Evolutionary conservation across 2,888 invertebrate genomes (phyloP).

Genomic region (Erebia palarica): DNA sequence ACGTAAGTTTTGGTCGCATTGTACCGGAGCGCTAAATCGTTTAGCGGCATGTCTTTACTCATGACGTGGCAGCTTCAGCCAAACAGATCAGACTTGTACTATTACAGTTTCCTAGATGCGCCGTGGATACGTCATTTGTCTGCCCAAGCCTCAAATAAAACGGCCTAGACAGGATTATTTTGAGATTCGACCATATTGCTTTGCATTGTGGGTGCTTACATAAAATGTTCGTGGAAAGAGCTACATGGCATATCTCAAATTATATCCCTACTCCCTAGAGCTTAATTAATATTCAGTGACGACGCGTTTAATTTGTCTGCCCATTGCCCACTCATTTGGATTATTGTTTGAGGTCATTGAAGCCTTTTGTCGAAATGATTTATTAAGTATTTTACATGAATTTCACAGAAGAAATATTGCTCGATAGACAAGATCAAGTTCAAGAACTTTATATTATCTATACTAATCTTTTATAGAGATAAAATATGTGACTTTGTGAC

Average conservation of each 20-base stretch:
- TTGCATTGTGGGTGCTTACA: constrained; percentile 18
- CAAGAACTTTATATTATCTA: too few relatives aligned
- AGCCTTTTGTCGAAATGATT: constrained; percentile 14
- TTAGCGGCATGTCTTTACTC: too few relatives aligned
- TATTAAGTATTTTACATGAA: not conserved
- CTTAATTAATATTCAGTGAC: constrained; percentile 79
- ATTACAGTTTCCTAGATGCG: too few relatives aligned
- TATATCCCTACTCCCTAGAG: constrained; percentile 47
- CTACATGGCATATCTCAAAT: constrained; percentile 50
- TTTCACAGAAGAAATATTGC: not conserved
- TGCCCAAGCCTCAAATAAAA: constrained; percentile 49
- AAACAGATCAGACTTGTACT: too few relatives aligned
- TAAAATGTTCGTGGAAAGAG: constrained; percentile 62
- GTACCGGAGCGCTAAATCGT: too few relatives aligned
- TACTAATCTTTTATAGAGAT: too few relatives aligned
- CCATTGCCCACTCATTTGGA: constrained; percentile 60
- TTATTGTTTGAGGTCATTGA: constrained; percentile 26
- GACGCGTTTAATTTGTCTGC: constrained; percentile 53
- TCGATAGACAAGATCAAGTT: too few relatives aligned
- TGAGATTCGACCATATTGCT: constrained; percentile 53
- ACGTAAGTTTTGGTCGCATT: too few relatives aligned
- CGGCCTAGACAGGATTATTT: constrained; percentile 64
- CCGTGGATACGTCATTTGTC: not conserved
- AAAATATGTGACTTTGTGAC: too few relatives aligned
- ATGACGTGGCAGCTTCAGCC: too few relatives aligned